phyloP scores from a whole-genome alignment of 2,888 invertebrate species.

The Baronia brevicornis region DNA sequence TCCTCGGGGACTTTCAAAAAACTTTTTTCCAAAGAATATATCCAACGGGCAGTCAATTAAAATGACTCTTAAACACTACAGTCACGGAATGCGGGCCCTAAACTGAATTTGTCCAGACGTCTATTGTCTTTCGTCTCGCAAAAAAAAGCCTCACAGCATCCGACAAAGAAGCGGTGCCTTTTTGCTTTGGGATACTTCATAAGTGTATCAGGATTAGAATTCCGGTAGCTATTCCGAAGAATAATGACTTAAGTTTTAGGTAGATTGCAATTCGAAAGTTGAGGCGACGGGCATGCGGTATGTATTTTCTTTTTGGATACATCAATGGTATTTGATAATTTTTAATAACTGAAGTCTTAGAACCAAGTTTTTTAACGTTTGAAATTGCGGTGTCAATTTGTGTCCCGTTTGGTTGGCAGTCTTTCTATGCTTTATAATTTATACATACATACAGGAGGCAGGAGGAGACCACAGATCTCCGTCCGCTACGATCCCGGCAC shows the following conservation, averaged over 20 bases:
- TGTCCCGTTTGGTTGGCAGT: too few species aligned
- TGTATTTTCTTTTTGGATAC: constrained; percentile 18
- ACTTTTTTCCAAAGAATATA: constrained; percentile 45
- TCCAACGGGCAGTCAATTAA: constrained; percentile 60
- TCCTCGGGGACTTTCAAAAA: constrained; percentile 27
- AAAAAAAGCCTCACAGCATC: constrained; percentile 48
- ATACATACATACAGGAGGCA: too few species aligned
- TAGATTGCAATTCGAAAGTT: constrained; percentile 3
- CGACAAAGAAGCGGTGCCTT: constrained; percentile 62
- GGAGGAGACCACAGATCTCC: too few species aligned
- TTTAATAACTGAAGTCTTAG: background rate
- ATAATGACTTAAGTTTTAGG: constrained; percentile 55
- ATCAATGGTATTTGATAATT: constrained; percentile 3
- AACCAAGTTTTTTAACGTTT: background rate
- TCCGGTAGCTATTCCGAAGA: constrained; percentile 38
- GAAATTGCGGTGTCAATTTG: too few species aligned
- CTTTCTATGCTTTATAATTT: too few species aligned
- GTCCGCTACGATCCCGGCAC: too few species aligned
- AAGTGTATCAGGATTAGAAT: constrained; percentile 61
- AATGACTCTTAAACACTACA: constrained; percentile 67
- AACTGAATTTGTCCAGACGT: constrained; percentile 56
- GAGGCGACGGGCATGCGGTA: constrained; percentile 14
- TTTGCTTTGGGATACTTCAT: constrained; percentile 53
- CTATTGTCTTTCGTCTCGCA: constrained; percentile 53
- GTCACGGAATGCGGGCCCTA: constrained; percentile 46